Percentiles rank a stretch among this genome's conserved stretches.
Evolutionary conservation across 2,113 vertebrate species (phyloP).

Genomic region (Microcebus ravelobensis): DNA sequence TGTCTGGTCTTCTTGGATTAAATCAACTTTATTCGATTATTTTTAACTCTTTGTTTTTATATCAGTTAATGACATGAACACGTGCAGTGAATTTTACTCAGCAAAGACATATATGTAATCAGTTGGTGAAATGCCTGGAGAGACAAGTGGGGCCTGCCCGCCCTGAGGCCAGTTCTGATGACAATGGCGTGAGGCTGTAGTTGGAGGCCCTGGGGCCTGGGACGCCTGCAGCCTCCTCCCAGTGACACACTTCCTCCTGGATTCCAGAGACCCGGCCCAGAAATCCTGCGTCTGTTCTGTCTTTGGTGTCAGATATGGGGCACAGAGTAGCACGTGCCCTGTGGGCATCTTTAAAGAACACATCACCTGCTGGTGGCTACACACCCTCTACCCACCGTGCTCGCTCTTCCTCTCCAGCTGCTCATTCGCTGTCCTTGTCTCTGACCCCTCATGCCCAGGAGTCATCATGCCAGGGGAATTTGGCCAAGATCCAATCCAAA

Average conservation of each 20-base stretch:
- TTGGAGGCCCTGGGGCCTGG: too few relatives aligned
- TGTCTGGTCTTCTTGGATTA: background rate
- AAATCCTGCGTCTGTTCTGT: background rate
- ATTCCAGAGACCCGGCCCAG: too few relatives aligned
- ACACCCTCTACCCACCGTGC: accelerated
- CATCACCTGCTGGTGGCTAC: background rate
- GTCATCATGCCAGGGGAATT: background rate
- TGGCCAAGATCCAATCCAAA: background rate
- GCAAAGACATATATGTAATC: background rate
- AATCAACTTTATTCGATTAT: background rate
- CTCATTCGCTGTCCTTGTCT: background rate
- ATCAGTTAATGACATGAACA: background rate
- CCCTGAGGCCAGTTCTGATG: accelerated
- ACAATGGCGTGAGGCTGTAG: background rate
- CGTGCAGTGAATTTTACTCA: background rate
- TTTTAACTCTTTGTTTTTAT: background rate
- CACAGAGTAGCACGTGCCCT: accelerated
- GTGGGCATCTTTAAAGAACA: background rate
- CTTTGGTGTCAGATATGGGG: background rate
- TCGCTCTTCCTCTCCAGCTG: accelerated
- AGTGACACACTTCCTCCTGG: background rate
- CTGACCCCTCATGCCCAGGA: background rate
- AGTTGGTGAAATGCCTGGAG: background rate
- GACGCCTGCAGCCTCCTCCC: background rate
- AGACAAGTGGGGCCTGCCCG: accelerated